A percentile compares a stretch with the other conserved stretches of the same genome.
These are phyloP conservation scores for Cheilosia variabilis DNA, from an alignment of 2,888 invertebrate species.

Conservation along the genomic window DNA sequence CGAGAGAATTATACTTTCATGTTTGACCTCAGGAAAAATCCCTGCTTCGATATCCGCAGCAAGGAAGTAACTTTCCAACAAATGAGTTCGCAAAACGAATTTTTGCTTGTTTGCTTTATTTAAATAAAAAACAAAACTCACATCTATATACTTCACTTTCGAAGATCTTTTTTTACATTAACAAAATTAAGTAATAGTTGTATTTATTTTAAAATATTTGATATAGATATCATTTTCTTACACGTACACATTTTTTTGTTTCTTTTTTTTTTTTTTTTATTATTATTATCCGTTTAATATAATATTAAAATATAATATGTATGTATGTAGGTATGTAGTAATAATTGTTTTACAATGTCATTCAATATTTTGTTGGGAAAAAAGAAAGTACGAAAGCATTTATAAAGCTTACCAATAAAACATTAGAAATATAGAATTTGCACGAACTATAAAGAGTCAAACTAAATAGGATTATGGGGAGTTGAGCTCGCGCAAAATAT, in stretches of 20 bases:
- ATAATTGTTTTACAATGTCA: constrained; percentile 39
- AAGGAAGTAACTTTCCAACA: too few relatives aligned
- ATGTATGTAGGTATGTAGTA: not conserved
- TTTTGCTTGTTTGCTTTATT: not conserved
- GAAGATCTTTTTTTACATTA: constrained; percentile 37
- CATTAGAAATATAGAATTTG: too few relatives aligned
- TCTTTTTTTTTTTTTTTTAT: not conserved
- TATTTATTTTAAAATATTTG: constrained; percentile 32
- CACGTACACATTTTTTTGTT: constrained; percentile 20
- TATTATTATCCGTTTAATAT: constrained; percentile 10
- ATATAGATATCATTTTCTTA: constrained; percentile 47
- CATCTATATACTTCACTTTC: constrained; percentile 29
- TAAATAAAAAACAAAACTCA: constrained; percentile 40
- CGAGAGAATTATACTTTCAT: too few relatives aligned
- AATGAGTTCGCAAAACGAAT: not conserved
- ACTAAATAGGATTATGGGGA: too few relatives aligned
- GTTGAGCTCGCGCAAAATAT: too few relatives aligned
- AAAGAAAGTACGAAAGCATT: not conserved
- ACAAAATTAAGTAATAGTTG: constrained; percentile 45
- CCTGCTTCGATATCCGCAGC: too few relatives aligned
- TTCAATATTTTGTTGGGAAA: constrained; percentile 8
- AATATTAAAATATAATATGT: constrained; percentile 41
- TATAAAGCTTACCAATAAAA: too few relatives aligned
- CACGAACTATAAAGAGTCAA: too few relatives aligned
- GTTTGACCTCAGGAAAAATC: too few relatives aligned